Percentiles rank a stretch among this genome's conserved stretches.
phyloP scores from a whole-genome alignment of 2,113 vertebrate species.

The Alexandromys fortis region DNA sequence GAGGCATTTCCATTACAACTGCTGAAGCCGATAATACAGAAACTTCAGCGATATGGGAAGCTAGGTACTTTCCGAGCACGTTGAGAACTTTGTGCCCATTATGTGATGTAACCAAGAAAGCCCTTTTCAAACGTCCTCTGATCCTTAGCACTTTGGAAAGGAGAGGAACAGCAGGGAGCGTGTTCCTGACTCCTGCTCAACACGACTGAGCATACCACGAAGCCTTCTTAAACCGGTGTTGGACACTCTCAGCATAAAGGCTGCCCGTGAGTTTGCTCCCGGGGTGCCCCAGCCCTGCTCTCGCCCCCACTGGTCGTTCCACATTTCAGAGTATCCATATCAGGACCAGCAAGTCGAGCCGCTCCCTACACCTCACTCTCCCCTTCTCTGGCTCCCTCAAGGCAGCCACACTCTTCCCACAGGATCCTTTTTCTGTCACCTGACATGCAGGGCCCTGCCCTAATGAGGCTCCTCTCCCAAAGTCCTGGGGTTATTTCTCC shows the following conservation, averaged over 20 bases:
- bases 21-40: not conserved
- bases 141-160: not conserved
- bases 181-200: not conserved
- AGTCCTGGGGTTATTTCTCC: not conserved
- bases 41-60: not conserved
- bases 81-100: not conserved
- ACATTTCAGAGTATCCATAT: not conserved
- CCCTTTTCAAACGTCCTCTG: not conserved
- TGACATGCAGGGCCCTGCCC: not conserved
- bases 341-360: not conserved
- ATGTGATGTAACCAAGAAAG: not conserved
- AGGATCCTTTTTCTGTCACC: not conserved
- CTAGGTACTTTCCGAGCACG: not conserved
- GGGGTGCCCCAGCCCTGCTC: not conserved
- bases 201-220: not conserved
- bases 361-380: not conserved
- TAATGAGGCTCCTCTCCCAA: not conserved
- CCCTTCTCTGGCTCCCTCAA: fast-evolving
- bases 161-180: not conserved
- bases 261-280: not conserved
- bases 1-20: not conserved
- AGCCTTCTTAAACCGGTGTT: not conserved
- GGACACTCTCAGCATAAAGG: not conserved
- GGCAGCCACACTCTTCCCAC: fast-evolving
- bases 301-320: not conserved